Evolutionary conservation across 1,140 invertebrate genomes (phyloP).

Genomic region (Notospermus geniculatus): DNA sequence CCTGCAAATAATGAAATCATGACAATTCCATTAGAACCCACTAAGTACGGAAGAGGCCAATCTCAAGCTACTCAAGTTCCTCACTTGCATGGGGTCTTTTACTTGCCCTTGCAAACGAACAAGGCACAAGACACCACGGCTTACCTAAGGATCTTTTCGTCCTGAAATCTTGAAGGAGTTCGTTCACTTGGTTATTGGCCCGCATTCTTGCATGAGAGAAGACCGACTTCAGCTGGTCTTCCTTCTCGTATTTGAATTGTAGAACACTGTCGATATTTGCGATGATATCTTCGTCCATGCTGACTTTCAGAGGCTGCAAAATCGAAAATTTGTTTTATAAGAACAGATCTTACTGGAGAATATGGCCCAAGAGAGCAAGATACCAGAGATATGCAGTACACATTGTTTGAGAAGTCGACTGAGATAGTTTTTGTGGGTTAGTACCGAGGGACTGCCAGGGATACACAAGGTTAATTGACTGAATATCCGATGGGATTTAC

Average conservation of each 20-base stretch:
- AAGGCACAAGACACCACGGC: slow-evolving; percentile 4
- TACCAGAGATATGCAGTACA: no score
- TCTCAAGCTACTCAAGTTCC: no score
- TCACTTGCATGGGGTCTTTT: no score
- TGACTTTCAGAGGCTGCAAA: slow-evolving; percentile 76
- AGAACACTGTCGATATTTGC: slow-evolving; percentile 64
- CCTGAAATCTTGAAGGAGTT: slow-evolving; percentile 84
- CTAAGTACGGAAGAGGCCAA: no score
- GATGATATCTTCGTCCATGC: slow-evolving; percentile 39
- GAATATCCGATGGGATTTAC: no score
- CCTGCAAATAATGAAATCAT: slow-evolving; percentile 60
- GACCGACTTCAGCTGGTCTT: slow-evolving; percentile 80
- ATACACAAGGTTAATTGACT: no score
- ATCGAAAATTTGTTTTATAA: background rate
- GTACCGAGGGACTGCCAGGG: no score
- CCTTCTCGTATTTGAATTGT: slow-evolving; percentile 75
- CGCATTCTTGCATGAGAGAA: slow-evolving; percentile 82
- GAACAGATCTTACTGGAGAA: no score
- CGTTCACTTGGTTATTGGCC: slow-evolving; percentile 82
- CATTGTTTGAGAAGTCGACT: no score
- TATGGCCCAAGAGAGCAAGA: no score
- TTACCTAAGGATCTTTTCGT: slow-evolving; percentile 73
- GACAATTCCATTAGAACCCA: background rate
- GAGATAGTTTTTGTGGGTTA: no score
- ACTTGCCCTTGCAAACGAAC: no score